These are phyloP conservation scores for Dinothrombium tinctorium DNA, from an alignment of 1,140 invertebrate genomes.

Conservation along the genomic window DNA sequence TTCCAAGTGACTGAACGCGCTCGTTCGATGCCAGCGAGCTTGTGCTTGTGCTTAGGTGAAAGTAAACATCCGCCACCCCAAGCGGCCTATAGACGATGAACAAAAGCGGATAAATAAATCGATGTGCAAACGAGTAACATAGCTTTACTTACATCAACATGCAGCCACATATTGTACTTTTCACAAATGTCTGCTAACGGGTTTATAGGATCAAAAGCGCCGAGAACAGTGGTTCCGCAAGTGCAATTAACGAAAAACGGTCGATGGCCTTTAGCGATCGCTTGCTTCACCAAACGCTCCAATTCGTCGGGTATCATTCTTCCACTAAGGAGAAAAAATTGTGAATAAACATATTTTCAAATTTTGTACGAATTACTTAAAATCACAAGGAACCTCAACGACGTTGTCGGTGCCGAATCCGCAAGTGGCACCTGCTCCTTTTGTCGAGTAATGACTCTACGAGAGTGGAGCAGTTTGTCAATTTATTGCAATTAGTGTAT, in stretches of 20 bases:
- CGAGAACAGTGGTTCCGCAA: conserved; percentile 80
- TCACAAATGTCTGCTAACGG: conserved; percentile 88
- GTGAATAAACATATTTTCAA: no score
- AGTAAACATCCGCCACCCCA: conserved; percentile 90
- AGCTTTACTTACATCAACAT: conserved; percentile 78
- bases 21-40: conserved; percentile 70
- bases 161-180: conserved; percentile 84
- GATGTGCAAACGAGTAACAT: no score
- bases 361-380: no score
- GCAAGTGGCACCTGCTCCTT: conserved; percentile 76
- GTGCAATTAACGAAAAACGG: conserved; percentile 93
- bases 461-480: conserved; percentile 16
- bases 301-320: conserved; percentile 69
- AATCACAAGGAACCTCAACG: conserved; percentile 65
- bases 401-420: conserved; percentile 91
- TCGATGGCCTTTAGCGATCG: conserved; percentile 55
- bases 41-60: conserved; percentile 68
- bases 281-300: conserved; percentile 55
- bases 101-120: no score
- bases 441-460: conserved; percentile 94
- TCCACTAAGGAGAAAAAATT: conserved; percentile 31
- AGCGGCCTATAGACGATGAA: conserved; percentile 43
- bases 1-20: conserved; percentile 97
- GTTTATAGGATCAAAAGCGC: conserved; percentile 82
- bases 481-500: conserved; percentile 1